Percentiles rank a stretch among this genome's conserved stretches.
Conservation (phyloP, 2,888 invertebrate species). For the Tetramorium bicarinatum region DNA sequence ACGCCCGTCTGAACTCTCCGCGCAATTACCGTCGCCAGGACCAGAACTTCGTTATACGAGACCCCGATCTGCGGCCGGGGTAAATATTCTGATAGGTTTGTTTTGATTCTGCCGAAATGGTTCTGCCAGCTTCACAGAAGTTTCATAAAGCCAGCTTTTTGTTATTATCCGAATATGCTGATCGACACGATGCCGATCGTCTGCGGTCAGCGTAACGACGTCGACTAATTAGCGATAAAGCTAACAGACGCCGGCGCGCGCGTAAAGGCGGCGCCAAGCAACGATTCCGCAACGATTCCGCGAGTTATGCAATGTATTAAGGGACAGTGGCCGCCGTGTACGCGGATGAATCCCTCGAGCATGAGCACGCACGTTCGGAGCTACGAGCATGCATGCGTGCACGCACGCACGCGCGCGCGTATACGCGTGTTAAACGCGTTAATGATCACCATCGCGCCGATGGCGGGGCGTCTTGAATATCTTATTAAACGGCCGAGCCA, state of each 20-base stretch:
- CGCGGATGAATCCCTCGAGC: conserved; percentile 34
- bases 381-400: conserved; percentile 3
- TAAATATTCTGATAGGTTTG: too few relatives aligned
- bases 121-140: too few relatives aligned
- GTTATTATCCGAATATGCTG: background rate
- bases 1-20: conserved; percentile 33
- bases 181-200: conserved; percentile 26
- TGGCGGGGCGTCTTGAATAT: conserved; percentile 64
- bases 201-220: conserved; percentile 37
- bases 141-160: background rate
- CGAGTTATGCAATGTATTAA: conserved; percentile 70
- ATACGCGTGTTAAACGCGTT: conserved; percentile 53
- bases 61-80: background rate
- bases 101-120: too few relatives aligned
- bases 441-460: conserved; percentile 57
- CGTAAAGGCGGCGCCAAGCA: conserved; percentile 71
- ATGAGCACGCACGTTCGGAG: conserved; percentile 17
- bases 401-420: conserved; percentile 17
- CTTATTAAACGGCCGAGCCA: conserved; percentile 58
- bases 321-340: conserved; percentile 65
- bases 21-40: conserved; percentile 52
- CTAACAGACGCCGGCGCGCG: conserved; percentile 45
- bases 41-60: conserved; percentile 40
- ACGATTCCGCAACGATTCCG: conserved; percentile 64
- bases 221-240: conserved; percentile 66